Evolutionary conservation across 2,113 vertebrate genomes (phyloP), one percentile per base, ranked within the genome.

Genomic region (Malurus cyaneus): DNA sequence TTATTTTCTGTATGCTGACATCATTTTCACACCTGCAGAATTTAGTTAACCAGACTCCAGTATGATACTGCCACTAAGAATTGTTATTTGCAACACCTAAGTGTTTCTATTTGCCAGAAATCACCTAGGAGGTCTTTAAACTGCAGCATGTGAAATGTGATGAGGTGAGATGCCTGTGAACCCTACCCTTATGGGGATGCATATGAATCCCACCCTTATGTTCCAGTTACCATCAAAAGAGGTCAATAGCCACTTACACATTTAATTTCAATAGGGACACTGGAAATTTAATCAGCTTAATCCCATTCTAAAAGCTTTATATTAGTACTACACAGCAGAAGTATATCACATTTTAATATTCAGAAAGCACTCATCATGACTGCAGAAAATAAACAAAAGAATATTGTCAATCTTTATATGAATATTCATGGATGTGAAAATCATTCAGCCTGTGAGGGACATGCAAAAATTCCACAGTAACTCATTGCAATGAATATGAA

Each of bases 241-340:
- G 13, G 12, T n/a, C 47, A 91, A 80, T 16, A 70, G 3, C 2
- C 18, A 36, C n/a, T n/a, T n/a, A n/a, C 0, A 7, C 1, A 5
- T 79, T 81, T 71, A 1, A 44, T 71, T 88, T 62, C 14, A 26
- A 29, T 50, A 32, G 16, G 67, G 25, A 41, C 8, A 18, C 41
- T 66, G 46, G 34, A 86, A 88, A 19, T 49, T 54, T 74, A 20
- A 42, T 60, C 52, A 52, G 2, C 50, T 74, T 36, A 76, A 36
- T 61, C 8, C 5, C 53, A 7, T 54, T 14, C 18, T 71, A 66
- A 62, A 70, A 14, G 21, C 2, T 52, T 44, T 41, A 15, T 64
- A 32, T 57, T 54, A 29, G 10, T 54, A 14, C 8, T 57, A 17
- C 7, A 74, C 18, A 76, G 34, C 8, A 93, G 28, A 80, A 50